Percentiles rank a stretch among this genome's conserved stretches.
Evolutionary conservation across 2,797 vertebrate species (phyloP).

Genomic region (Enteromius thamalakanensis): DNA sequence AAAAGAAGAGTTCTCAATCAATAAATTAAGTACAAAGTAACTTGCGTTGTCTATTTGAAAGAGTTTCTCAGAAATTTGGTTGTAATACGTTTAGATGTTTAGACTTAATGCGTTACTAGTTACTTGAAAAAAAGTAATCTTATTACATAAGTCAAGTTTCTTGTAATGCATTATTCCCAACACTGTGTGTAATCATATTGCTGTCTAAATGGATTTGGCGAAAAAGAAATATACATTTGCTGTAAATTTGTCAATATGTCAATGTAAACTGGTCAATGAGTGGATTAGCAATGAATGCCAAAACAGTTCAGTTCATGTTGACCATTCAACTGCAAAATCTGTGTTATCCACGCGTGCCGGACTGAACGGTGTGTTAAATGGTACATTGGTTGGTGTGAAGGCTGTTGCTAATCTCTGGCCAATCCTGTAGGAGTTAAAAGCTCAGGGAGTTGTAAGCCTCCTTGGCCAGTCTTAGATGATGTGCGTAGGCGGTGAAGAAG

Average conservation of each 20-base stretch:
- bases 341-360: constrained; percentile 1
- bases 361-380: constrained; percentile 38
- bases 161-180: background rate
- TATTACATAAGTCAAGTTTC: background rate
- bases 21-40: background rate
- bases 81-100: background rate
- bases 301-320: background rate
- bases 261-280: background rate
- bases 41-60: background rate
- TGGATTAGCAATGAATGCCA: background rate
- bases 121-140: background rate
- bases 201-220: background rate
- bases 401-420: constrained; percentile 54
- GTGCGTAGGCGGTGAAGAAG: constrained; percentile 55
- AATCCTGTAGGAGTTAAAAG: constrained; percentile 63
- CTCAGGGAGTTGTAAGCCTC: constrained; percentile 60
- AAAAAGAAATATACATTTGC: background rate
- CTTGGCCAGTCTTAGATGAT: constrained; percentile 57
- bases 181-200: background rate
- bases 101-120: background rate
- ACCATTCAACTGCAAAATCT: background rate
- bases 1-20: background rate
- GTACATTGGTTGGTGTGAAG: constrained; percentile 44
- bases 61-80: background rate
- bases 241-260: constrained; percentile 3